Conservation (phyloP, 2,888 invertebrate species). For the Epinotia nisella region DNA sequence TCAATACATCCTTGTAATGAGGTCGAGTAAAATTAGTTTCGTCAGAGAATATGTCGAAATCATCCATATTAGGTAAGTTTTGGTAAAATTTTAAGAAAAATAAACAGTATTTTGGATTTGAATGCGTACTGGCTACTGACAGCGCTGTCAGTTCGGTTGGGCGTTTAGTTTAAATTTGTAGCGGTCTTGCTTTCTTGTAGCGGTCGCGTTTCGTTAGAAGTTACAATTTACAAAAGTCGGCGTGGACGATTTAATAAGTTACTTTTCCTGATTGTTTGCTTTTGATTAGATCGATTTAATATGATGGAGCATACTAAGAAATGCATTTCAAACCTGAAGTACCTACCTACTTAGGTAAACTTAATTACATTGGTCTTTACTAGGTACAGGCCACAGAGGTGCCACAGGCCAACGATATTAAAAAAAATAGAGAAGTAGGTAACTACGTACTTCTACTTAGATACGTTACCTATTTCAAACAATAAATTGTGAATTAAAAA, state of each 20-base stretch:
- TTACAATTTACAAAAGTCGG: no score
- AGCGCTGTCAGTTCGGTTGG: constrained; percentile 39
- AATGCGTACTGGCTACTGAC: constrained; percentile 19
- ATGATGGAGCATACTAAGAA: no score
- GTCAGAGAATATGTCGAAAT: constrained; percentile 78
- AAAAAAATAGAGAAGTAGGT: no score
- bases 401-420: no score
- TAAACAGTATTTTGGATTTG: constrained; percentile 17
- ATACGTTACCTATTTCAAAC: no score
- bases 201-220: constrained; percentile 30
- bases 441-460: no score
- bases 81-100: not conserved
- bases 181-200: not conserved
- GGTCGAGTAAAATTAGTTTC: constrained; percentile 74
- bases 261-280: not conserved
- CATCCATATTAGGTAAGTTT: constrained; percentile 64
- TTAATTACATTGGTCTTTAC: no score
- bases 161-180: constrained; percentile 38
- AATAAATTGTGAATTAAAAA: no score
- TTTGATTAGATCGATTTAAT: not conserved
- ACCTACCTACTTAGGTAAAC: no score
- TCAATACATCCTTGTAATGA: constrained; percentile 66
- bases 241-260: no score
- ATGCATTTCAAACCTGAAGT: no score
- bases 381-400: no score